These are phyloP conservation scores for Scaptomyza flava DNA, from an alignment of 2,888 invertebrate species.

Conservation along the genomic window DNA sequence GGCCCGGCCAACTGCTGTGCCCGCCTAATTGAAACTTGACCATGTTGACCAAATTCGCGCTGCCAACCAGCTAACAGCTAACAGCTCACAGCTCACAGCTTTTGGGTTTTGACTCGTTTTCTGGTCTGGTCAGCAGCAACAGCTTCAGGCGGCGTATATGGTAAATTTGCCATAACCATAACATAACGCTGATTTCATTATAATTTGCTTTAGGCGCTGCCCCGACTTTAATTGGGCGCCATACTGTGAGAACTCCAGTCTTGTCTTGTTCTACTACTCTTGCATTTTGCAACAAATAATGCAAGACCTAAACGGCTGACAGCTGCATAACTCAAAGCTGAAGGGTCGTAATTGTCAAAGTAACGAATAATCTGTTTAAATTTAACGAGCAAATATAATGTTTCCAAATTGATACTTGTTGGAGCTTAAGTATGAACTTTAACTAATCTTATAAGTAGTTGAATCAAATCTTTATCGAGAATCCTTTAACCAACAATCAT, in stretches of 20 bases:
- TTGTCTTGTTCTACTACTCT: slow-evolving; percentile 2
- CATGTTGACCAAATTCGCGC: slow-evolving; percentile 77
- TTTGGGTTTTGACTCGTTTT: slow-evolving; percentile 13
- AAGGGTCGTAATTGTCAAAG: slow-evolving; percentile 24
- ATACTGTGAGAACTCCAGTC: slow-evolving; percentile 74
- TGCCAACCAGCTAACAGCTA: slow-evolving; percentile 16
- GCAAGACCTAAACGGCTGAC: slow-evolving; percentile 14
- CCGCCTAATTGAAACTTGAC: slow-evolving; percentile 78
- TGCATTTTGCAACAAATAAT: slow-evolving; percentile 16
- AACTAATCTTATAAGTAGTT: not conserved
- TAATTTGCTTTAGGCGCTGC: slow-evolving; percentile 77
- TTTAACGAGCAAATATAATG: not conserved
- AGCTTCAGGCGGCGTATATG: slow-evolving; percentile 64
- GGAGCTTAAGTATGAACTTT: too few species aligned
- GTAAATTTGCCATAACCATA: slow-evolving; percentile 82
- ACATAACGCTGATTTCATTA: slow-evolving; percentile 79
- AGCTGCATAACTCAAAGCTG: slow-evolving; percentile 19
- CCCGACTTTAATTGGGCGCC: slow-evolving; percentile 73
- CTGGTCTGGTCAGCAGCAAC: slow-evolving; percentile 19
- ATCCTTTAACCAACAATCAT: too few species aligned
- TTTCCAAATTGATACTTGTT: not conserved
- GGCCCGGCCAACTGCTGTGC: slow-evolving; percentile 62
- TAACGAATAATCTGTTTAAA: not conserved
- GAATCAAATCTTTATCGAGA: not conserved
- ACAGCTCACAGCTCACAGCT: slow-evolving; percentile 13